These are phyloP conservation scores for Stichopus horrens DNA, from an alignment of 53 echinoderm and acorn worm species.

Conservation along the genomic window DNA sequence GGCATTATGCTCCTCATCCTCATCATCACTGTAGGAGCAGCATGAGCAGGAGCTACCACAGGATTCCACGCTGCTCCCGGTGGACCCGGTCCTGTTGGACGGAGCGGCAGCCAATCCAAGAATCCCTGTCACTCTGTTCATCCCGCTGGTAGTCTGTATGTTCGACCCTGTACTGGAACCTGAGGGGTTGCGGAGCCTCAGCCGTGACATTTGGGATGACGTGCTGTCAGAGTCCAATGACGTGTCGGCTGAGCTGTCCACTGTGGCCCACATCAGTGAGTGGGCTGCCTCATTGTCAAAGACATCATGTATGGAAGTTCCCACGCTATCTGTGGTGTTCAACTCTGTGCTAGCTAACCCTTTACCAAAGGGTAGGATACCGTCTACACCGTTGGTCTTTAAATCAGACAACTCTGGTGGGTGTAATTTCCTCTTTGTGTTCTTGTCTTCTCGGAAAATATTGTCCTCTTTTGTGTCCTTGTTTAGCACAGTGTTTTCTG, in stretches of 20 bases:
- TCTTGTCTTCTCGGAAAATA: slow-evolving; percentile 41
- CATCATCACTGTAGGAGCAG: slow-evolving; percentile 63
- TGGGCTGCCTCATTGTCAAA: slow-evolving; percentile 41
- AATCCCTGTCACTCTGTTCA: slow-evolving; percentile 83
- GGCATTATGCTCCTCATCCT: slow-evolving; percentile 61
- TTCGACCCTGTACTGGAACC: slow-evolving; percentile 48
- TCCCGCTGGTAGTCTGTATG: slow-evolving; percentile 62
- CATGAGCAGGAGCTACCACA: slow-evolving; percentile 68
- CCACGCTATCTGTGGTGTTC: slow-evolving; percentile 59
- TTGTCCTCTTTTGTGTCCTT: background rate
- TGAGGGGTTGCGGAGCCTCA: slow-evolving; percentile 29
- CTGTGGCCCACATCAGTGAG: slow-evolving; percentile 42
- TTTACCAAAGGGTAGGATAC: slow-evolving; percentile 77
- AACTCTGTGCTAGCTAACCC: slow-evolving; percentile 83
- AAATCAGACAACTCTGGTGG: background rate
- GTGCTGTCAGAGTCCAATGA: slow-evolving; percentile 8
- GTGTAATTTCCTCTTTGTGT: slow-evolving; percentile 21
- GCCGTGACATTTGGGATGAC: slow-evolving; percentile 21
- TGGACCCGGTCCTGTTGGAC: slow-evolving; percentile 46
- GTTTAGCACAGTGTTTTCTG: background rate
- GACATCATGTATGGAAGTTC: slow-evolving; percentile 53
- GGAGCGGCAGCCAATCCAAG: slow-evolving; percentile 56
- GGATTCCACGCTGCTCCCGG: slow-evolving; percentile 51
- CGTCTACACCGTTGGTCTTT: background rate
- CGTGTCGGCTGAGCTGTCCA: slow-evolving; percentile 22